phyloP scores from a whole-genome alignment of 2,888 invertebrate genomes.

The Cryptophagus acutangulus region DNA sequence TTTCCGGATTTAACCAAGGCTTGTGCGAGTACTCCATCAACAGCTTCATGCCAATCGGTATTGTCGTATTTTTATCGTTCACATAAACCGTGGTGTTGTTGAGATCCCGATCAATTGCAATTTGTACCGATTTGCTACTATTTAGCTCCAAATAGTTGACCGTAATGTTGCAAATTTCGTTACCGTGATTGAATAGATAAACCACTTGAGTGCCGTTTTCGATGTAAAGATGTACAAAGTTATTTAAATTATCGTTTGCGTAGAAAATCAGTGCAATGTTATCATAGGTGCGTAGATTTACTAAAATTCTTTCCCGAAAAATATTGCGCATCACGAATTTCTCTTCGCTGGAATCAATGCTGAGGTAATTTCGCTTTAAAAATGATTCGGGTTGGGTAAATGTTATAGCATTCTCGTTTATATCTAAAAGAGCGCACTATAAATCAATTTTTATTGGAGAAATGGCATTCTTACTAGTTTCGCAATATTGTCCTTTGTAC shows the following conservation, averaged over 20 bases:
- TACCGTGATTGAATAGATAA: constrained; percentile 77
- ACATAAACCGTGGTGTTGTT: constrained; percentile 75
- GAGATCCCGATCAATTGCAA: constrained; percentile 73
- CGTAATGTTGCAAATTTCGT: constrained; percentile 74
- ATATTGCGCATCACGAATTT: constrained; percentile 62
- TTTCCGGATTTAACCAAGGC: constrained; percentile 80
- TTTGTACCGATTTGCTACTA: constrained; percentile 79
- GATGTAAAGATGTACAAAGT: constrained; percentile 85
- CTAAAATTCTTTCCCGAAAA: constrained; percentile 73
- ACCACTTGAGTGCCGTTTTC: constrained; percentile 74
- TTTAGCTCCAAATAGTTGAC: constrained; percentile 70
- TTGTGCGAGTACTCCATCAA: constrained; percentile 76
- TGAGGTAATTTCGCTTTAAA: constrained; percentile 73
- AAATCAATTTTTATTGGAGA: neutral
- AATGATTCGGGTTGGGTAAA: constrained; percentile 78
- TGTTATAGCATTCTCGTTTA: constrained; percentile 83
- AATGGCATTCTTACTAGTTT: constrained; percentile 70
- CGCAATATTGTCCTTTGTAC: constrained; percentile 84
- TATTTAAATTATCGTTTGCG: constrained; percentile 88
- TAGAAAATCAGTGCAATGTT: constrained; percentile 77
- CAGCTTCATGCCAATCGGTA: constrained; percentile 63
- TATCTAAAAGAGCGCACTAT: constrained; percentile 60
- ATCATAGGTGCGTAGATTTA: constrained; percentile 86
- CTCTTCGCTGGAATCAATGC: constrained; percentile 50
- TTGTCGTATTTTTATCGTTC: constrained; percentile 68